Evolutionary conservation across 2,888 invertebrate genomes (phyloP), one percentile per base, ranked within the genome.

Genomic region (Gerosis bhagava): DNA sequence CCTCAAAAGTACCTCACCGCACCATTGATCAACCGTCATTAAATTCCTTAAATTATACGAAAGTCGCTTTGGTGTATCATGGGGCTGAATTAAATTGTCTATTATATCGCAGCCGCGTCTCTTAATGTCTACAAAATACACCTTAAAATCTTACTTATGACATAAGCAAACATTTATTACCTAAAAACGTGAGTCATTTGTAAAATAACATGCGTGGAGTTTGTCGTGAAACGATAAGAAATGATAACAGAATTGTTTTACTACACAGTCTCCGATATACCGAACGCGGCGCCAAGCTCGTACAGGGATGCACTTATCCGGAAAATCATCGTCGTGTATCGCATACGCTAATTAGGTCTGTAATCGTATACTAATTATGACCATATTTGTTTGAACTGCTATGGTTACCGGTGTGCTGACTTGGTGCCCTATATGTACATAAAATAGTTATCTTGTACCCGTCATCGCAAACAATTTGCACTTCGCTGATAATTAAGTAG

Each of bases 291-390:
- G 45, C 45, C 45, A 39, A n/a, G n/a, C n/a, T n/a, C 12, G 12
- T 44, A 37, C 29, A 10, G 15, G 12, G 2, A 32, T 15, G 19
- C 12, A 37, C 45, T 45, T 37, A 31, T 21, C 17, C 13, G 45
- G 13, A 17, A 39, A 37, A 45, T 22, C 43, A 19, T 10, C 24
- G 19, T 24, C n/a, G n/a, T n/a, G n/a, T n/a, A 10, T 31, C 12
- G 21, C 11, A 11, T 28, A 45, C 13, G 44, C 44, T 45, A 45
- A 45, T 45, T 10, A 31, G 21, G 10, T 12, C 37, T 19, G 17
- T 46, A 39, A 39, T 39, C 15, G 26, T 46, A 32, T 46, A 39
- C 8, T 46, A 32, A 46, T 46, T 46, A 46, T 25, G 39, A 46
- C 46, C 39, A 46, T 46, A 39, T 46, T 32, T 3, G 46, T 31